These are phyloP conservation scores for Tetanocera ferruginea DNA, from an alignment of 2,888 invertebrate species.

Conservation along the genomic window DNA sequence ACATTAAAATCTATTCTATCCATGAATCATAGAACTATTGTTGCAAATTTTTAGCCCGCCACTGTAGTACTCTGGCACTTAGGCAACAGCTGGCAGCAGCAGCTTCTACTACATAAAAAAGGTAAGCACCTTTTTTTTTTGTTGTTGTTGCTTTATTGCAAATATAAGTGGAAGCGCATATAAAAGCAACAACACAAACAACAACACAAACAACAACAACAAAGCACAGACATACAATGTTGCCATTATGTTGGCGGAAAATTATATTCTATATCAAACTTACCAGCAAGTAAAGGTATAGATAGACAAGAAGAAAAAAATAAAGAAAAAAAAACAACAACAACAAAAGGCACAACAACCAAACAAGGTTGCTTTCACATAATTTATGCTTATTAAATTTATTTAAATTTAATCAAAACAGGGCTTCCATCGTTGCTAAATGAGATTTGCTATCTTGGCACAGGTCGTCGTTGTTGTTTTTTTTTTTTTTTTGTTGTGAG, in stretches of 20 bases:
- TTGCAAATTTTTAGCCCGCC: not conserved
- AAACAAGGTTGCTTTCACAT: slow-evolving; percentile 40
- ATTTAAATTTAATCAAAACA: slow-evolving; percentile 69
- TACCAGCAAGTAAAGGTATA: not conserved
- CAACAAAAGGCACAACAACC: not conserved
- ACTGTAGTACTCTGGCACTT: not conserved
- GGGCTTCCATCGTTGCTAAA: slow-evolving; percentile 24
- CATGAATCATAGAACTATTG: too few species aligned
- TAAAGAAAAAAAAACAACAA: not conserved
- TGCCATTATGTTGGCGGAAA: not conserved
- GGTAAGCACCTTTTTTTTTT: not conserved
- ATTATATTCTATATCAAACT: not conserved
- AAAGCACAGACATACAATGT: not conserved
- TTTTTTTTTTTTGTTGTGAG: too few species aligned
- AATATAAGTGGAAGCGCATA: not conserved
- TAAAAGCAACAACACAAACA: not conserved
- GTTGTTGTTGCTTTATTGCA: not conserved
- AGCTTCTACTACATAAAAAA: not conserved
- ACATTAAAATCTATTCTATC: too few species aligned
- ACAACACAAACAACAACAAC: not conserved
- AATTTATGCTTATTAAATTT: slow-evolving; percentile 70
- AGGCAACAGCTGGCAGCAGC: slow-evolving; percentile 3
- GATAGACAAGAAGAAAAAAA: not conserved
- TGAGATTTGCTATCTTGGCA: not conserved
- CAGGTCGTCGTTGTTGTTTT: not conserved